Evolutionary conservation across 2,797 vertebrate genomes (phyloP).

Genomic region (Arrhamphus sclerolepis): DNA sequence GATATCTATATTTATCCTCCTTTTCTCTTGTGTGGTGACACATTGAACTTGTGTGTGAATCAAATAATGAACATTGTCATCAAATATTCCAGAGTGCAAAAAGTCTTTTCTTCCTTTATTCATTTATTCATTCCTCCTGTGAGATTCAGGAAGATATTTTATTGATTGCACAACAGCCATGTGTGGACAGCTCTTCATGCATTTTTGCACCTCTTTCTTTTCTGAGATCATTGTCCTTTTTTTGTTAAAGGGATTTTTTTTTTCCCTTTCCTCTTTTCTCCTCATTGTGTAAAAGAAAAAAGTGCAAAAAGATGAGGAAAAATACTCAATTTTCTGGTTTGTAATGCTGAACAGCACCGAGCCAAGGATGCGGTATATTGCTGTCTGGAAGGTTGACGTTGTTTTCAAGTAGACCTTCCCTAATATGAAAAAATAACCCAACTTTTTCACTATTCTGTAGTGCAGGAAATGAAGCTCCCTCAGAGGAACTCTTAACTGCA

Average conservation of each 20-base stretch:
- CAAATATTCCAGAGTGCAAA: conserved; percentile 12
- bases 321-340: conserved; percentile 19
- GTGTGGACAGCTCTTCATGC: conserved; percentile 47
- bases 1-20: conserved; percentile 1
- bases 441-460: conserved; percentile 60
- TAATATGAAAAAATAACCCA: conserved; percentile 69
- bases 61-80: conserved; percentile 6
- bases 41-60: background rate
- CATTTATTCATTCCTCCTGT: conserved; percentile 53
- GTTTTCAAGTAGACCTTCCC: conserved; percentile 35
- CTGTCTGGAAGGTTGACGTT: conserved; percentile 32
- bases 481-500: conserved; percentile 73
- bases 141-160: conserved; percentile 68
- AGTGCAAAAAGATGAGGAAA: conserved; percentile 31
- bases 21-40: background rate
- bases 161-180: conserved; percentile 70
- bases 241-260: conserved; percentile 12
- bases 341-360: conserved; percentile 13
- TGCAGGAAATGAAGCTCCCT: conserved; percentile 72
- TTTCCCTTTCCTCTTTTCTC: conserved; percentile 13
- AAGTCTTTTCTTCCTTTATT: conserved; percentile 9
- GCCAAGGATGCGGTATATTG: conserved; percentile 26
- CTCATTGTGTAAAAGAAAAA: conserved; percentile 12
- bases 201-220: conserved; percentile 68
- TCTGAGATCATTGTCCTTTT: conserved; percentile 41